Evolutionary conservation across 2,888 invertebrate genomes (phyloP), one percentile per base, ranked within the genome.

Genomic region (Agrenia bidenticulata): DNA sequence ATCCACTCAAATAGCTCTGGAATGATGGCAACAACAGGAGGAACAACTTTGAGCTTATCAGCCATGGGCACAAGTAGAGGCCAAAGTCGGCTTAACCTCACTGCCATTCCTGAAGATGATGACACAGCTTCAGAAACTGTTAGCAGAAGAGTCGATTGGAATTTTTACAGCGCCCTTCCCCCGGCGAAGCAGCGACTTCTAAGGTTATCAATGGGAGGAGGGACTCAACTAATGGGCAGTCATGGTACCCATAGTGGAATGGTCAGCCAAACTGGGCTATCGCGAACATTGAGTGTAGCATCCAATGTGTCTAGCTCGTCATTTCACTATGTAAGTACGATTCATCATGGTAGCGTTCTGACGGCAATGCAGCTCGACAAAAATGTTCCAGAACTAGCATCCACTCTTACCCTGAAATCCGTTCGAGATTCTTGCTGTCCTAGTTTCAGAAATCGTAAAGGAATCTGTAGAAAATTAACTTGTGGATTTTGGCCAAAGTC

Each of bases 261-360:
- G 4, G 17, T 23, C n/a, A 59, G 39, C 23, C 45, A 45, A 59
- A 32, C 39, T 13, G 70, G 69, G 23, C 41, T 70, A 32, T 63
- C 72, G n/a, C 61, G 76, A 73, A 70, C 77, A 76, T 61, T 77
- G 69, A 73, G 79, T 74, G 60, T 87, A 87, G 0, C 85, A 84
- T 77, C 84, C 86, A 0, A 89, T 88, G 88, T 90, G 0, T 90
- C 90, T 0, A 87, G 88, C 0, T 90, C 90, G 41, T 90, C 90
- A 55, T 90, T 92, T 74, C 88, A 90, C 70, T 92, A 92, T 77
- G 86, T 92, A 78, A 89, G 89, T 54, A 92, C 92, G 0, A 89
- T 91, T 0, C 92, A 90, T 78, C 92, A 92, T 76, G 92, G 92
- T 0, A 90, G 91, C 49, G 90, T 91, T 0, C 77, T 92, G 0